phyloP scores from a whole-genome alignment of 2,797 vertebrate species.

The Eidolon dupreanum region DNA sequence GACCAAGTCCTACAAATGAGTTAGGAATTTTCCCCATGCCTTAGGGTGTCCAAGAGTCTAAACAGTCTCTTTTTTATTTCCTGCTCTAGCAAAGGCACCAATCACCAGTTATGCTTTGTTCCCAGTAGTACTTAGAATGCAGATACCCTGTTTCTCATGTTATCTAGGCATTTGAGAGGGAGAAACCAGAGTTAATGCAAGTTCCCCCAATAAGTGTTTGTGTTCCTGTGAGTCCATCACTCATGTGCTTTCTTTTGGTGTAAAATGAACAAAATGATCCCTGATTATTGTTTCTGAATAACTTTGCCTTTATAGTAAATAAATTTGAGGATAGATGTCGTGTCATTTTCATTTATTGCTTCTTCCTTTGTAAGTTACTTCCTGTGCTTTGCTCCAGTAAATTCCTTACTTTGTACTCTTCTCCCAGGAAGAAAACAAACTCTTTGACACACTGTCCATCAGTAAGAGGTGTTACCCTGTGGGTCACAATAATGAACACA shows the following conservation, averaged over 20 bases:
- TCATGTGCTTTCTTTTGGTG: neutral
- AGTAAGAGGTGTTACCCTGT: neutral
- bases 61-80: neutral
- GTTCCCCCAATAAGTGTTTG: neutral
- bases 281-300: neutral
- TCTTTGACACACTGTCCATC: neutral
- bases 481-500: neutral
- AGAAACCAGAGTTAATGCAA: neutral
- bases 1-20: neutral
- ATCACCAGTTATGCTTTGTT: too few species aligned
- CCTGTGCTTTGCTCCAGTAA: neutral
- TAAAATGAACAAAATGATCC: neutral
- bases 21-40: neutral
- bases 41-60: neutral
- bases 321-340: neutral
- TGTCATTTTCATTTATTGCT: neutral
- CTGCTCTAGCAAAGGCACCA: neutral
- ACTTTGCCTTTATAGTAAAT: neutral
- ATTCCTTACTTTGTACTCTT: neutral
- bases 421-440: neutral
- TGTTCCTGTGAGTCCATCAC: neutral
- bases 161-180: too few species aligned
- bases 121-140: too few species aligned
- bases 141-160: too few species aligned
- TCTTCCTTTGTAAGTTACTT: neutral